A percentile compares a stretch with the other conserved stretches of the same genome.
Conservation (phyloP, 2,888 invertebrate species). For the Stenodema calcarata region DNA sequence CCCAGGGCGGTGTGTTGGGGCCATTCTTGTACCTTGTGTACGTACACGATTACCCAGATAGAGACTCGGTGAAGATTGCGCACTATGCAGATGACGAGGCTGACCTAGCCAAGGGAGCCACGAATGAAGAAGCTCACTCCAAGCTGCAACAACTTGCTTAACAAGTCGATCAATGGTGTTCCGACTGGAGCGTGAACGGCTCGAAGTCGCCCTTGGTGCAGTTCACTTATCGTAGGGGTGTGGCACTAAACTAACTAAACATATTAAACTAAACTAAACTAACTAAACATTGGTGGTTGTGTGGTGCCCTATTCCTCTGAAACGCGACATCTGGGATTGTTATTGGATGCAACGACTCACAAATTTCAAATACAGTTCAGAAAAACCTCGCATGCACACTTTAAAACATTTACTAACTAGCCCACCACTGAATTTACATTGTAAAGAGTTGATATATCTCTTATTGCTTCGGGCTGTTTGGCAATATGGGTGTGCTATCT, state of each 20-base stretch:
- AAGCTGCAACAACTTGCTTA: no score
- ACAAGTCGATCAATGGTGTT: background rate
- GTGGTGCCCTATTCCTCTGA: background rate
- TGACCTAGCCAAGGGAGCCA: no score
- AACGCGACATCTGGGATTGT: background rate
- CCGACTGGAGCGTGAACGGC: background rate
- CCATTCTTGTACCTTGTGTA: no score
- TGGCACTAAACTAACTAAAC: no score
- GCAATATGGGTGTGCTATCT: conserved; percentile 15
- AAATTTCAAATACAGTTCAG: background rate
- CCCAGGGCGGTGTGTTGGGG: no score
- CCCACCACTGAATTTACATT: background rate
- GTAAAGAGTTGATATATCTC: background rate
- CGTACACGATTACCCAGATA: no score
- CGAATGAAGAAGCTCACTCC: no score
- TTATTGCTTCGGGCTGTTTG: background rate
- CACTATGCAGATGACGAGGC: no score
- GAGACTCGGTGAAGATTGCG: no score
- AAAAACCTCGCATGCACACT: background rate
- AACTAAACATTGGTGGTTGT: background rate
- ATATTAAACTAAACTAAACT: background rate
- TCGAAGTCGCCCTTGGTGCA: background rate
- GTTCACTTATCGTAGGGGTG: background rate
- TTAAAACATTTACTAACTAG: background rate
- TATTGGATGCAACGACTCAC: background rate